Percentiles rank a stretch among this genome's conserved stretches.
phyloP scores from a whole-genome alignment of 2,113 vertebrate species.

The Colinus virginianus region DNA sequence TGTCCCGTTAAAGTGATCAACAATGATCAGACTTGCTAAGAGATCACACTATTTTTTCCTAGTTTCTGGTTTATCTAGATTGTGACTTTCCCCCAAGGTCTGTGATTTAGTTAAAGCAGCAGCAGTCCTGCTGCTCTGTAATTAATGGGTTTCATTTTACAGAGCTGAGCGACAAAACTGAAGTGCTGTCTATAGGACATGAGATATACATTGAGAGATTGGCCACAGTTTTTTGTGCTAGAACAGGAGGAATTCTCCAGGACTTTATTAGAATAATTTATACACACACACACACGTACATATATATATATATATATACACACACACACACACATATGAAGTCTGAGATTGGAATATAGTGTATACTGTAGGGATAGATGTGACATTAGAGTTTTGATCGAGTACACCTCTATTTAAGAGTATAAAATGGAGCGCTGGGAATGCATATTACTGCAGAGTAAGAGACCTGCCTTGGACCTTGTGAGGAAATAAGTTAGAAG shows the following conservation, averaged over 20 bases:
- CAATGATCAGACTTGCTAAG: neutral
- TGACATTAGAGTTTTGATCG: neutral
- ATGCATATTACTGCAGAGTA: neutral
- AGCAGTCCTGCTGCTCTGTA: neutral
- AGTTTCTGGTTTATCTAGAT: neutral
- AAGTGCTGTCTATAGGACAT: accelerated
- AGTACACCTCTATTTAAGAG: neutral
- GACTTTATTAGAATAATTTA: neutral
- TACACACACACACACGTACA: no score
- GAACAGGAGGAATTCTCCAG: neutral
- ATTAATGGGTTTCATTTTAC: neutral
- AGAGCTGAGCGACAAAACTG: neutral
- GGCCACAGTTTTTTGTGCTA: neutral
- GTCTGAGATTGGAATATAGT: neutral
- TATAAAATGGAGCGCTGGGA: neutral
- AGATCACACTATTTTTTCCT: neutral
- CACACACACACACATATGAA: neutral
- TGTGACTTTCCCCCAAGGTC: neutral
- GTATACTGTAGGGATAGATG: neutral
- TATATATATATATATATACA: no score
- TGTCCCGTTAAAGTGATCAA: neutral
- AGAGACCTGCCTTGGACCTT: neutral
- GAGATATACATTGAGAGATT: neutral
- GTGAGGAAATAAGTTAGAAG: neutral
- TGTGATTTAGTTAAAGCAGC: neutral